Evolutionary conservation across 2,888 invertebrate genomes (phyloP), one percentile per base, ranked within the genome.

Genomic region (Caenorhabditis wallacei): DNA sequence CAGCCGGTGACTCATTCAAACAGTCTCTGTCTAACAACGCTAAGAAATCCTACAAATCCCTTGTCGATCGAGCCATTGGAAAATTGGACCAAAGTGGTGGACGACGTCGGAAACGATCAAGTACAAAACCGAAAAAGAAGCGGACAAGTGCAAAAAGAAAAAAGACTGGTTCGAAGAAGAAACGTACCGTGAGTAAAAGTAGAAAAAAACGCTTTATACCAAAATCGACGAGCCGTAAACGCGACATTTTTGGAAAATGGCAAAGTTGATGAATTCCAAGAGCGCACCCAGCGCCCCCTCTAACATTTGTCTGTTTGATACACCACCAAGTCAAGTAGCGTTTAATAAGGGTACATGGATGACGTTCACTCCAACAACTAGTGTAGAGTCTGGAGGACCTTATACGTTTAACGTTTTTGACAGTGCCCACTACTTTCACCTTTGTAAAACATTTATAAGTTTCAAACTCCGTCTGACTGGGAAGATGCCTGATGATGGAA

Each of bases 1-100:
- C 16, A 10, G 3, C 51, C 26, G 74, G 74, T 74, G 56, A 64
- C 24, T 56, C 61, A 1, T 64, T 74, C 22, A 74, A 64, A 51
- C 20, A 22, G n/a, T 74, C 74, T 24, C n/a, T 64, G 0, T 18
- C 53, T 0, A 51, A 10, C 18, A 59, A 74, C 64, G 74, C 63
- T 26, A 16, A 35, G 0, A 53, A 51, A 10, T 59, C 63, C 2
- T 74, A 74, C 18, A 51, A 74, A 13, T 22, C 63, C 13, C 53
- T 74, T n/a, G 18, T 74, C 4, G 26, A 64, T 16, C 59, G 56
- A 1, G 74, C 74, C 2, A 53, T 63, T 24, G 43, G 13, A 2
- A 63, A 74, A 24, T 22, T 74, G 0, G 56, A 22, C 11, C 74
- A 74, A 64, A 22, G 22, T 10, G 74, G 74, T 37, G 51, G 63